These are phyloP conservation scores for Phengaris arion DNA, from an alignment of 2,888 invertebrate genomes.

Conservation along the genomic window DNA sequence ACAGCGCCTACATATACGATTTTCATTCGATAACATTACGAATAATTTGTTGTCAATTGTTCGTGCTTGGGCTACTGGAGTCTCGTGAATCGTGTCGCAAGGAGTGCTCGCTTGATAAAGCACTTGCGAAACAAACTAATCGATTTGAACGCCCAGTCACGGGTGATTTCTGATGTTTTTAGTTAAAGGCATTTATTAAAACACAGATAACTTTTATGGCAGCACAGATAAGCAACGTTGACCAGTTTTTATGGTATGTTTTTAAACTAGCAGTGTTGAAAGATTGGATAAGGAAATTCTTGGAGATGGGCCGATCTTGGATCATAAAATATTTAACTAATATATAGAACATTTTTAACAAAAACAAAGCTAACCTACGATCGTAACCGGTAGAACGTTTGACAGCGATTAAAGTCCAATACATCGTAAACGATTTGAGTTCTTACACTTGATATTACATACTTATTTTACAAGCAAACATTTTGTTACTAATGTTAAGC, in stretches of 20 bases:
- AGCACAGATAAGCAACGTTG: neutral
- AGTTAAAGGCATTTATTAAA: neutral
- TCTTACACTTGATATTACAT: neutral
- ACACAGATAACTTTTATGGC: constrained; percentile 12
- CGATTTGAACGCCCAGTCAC: constrained; percentile 70
- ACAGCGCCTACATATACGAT: no score
- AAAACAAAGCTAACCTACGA: no score
- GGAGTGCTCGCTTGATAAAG: constrained; percentile 65
- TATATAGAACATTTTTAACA: no score
- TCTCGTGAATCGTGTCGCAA: constrained; percentile 71
- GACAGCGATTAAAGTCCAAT: neutral
- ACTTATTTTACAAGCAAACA: neutral
- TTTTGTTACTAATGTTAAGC: constrained; percentile 3
- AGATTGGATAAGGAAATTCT: neutral
- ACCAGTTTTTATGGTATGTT: neutral
- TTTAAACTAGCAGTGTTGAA: neutral
- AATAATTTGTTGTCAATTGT: no score
- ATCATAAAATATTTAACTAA: no score
- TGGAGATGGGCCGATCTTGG: no score
- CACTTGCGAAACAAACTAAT: constrained; percentile 74
- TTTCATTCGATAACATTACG: no score
- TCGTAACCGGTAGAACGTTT: no score
- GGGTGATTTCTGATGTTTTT: constrained; percentile 51
- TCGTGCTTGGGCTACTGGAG: constrained; percentile 37
- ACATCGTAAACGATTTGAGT: neutral